These are phyloP conservation scores for Microtus ochrogaster DNA, from an alignment of 2,113 vertebrate species.

Conservation along the genomic window DNA sequence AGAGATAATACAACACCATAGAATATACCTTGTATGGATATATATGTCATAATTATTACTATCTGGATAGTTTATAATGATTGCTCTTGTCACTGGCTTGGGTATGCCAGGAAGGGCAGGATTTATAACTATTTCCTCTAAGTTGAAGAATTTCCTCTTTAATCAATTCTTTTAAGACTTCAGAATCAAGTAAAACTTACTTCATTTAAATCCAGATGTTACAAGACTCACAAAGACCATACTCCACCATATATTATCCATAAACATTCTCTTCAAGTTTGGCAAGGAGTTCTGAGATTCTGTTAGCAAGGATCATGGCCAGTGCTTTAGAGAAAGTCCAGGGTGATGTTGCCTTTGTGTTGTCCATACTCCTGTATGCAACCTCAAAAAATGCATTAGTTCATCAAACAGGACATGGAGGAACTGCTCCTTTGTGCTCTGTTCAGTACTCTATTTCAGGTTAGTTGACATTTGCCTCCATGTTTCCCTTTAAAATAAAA, in stretches of 20 bases:
- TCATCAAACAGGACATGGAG: neutral
- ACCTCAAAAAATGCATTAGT: neutral
- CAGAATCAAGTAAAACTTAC: neutral
- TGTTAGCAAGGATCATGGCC: neutral
- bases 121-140: neutral
- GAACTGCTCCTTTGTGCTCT: neutral
- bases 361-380: neutral
- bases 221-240: neutral
- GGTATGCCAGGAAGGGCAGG: no score
- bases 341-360: neutral
- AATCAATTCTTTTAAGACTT: neutral
- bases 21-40: no score
- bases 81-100: neutral
- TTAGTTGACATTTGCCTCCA: neutral
- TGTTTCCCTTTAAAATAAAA: neutral
- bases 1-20: no score
- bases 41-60: no score
- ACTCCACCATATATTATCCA: neutral
- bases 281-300: neutral
- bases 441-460: neutral
- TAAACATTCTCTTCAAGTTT: neutral
- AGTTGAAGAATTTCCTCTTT: neutral
- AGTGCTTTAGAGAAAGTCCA: neutral
- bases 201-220: neutral
- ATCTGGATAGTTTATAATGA: neutral